Conservation (phyloP, 2,797 vertebrate genomes). For the Chelon labrosus region DNA sequence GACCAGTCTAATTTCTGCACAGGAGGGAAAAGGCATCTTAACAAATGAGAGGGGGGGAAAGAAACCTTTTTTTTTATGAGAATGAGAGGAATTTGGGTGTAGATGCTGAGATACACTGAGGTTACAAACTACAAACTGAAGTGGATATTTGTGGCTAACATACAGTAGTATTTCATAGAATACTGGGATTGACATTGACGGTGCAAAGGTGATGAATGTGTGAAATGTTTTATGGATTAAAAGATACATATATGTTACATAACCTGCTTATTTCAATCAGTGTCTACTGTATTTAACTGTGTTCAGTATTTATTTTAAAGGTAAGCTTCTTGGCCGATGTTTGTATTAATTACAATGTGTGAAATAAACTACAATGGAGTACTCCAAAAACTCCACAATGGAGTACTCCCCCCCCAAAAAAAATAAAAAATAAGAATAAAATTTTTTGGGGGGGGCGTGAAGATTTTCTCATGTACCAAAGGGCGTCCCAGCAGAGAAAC, state of each 20-base stretch:
- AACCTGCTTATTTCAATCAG: not conserved
- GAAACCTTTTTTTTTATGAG: slow-evolving; percentile 31
- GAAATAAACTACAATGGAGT: too few relatives aligned
- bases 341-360: too few relatives aligned
- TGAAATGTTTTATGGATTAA: slow-evolving; percentile 2
- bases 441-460: too few relatives aligned
- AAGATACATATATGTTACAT: not conserved
- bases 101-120: slow-evolving; percentile 34
- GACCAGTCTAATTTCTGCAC: slow-evolving; percentile 61
- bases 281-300: too few relatives aligned
- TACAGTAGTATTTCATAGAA: slow-evolving; percentile 9
- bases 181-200: slow-evolving; percentile 22
- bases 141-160: slow-evolving; percentile 13
- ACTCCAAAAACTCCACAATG: too few relatives aligned
- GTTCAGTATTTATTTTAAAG: too few relatives aligned
- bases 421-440: too few relatives aligned
- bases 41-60: slow-evolving; percentile 31
- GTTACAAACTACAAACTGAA: slow-evolving; percentile 14
- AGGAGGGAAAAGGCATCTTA: slow-evolving; percentile 59
- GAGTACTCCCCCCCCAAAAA: too few relatives aligned
- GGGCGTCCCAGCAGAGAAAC: too few relatives aligned
- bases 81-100: slow-evolving; percentile 39
- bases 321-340: too few relatives aligned
- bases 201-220: not conserved
- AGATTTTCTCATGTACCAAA: too few relatives aligned